These are phyloP conservation scores for Melieria picta DNA, from an alignment of 2,888 invertebrate species.

Conservation along the genomic window DNA sequence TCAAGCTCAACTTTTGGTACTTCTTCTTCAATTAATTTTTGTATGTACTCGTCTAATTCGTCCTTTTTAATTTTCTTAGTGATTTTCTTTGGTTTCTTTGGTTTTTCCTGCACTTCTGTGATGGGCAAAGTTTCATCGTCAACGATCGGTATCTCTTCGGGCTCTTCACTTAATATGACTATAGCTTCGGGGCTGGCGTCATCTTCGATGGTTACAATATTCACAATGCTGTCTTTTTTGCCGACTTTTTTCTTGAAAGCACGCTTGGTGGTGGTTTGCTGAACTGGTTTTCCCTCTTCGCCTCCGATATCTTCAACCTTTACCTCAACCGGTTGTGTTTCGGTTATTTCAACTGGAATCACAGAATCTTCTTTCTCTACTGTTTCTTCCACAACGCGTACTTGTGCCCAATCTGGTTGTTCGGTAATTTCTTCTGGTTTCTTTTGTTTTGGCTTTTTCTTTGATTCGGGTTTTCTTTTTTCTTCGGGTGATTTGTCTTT, in stretches of 20 bases:
- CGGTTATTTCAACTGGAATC: constrained; percentile 52
- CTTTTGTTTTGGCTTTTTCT: constrained; percentile 47
- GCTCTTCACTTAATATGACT: constrained; percentile 56
- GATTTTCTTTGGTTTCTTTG: constrained; percentile 48
- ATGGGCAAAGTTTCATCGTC: constrained; percentile 48
- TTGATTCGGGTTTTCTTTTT: constrained; percentile 56
- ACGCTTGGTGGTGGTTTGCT: constrained; percentile 57
- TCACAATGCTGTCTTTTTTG: constrained; percentile 52
- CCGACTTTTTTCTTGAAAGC: constrained; percentile 57
- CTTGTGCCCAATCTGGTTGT: constrained; percentile 46
- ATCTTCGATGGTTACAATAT: constrained; percentile 59
- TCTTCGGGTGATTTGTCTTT: constrained; percentile 52
- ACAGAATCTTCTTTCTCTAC: constrained; percentile 32
- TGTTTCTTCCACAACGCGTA: constrained; percentile 50
- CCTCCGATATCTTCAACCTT: constrained; percentile 53
- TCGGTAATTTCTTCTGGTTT: constrained; percentile 42
- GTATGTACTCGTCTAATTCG: constrained; percentile 62
- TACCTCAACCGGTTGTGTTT: constrained; percentile 53
- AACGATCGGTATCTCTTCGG: constrained; percentile 38
- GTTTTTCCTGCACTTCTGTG: constrained; percentile 43
- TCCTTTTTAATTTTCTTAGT: constrained; percentile 57
- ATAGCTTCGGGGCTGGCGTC: constrained; percentile 56
- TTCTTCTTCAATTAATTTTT: constrained; percentile 61
- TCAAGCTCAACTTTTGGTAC: constrained; percentile 66
- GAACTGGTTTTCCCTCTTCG: constrained; percentile 55